Percentiles rank a stretch among this genome's conserved stretches.
phyloP scores from a whole-genome alignment of 2,113 vertebrate species.

The Chlamydotis undulata region DNA sequence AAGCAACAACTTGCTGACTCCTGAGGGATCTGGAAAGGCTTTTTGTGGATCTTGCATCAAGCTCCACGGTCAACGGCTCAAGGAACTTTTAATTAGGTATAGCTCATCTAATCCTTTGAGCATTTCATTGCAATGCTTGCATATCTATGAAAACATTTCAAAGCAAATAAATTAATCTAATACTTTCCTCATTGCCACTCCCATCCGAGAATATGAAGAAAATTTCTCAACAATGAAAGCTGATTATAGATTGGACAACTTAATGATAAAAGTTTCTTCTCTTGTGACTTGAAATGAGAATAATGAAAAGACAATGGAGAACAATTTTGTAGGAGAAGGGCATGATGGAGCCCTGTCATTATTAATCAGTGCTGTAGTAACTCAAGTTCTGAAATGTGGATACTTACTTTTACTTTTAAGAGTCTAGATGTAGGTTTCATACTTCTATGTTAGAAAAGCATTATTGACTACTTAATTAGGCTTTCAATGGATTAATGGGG shows the following conservation, averaged over 20 bases:
- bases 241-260: not conserved
- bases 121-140: not conserved
- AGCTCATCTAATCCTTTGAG: not conserved
- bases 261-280: not conserved
- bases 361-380: not conserved
- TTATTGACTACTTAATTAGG: not conserved
- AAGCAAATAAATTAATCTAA: not conserved
- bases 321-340: not conserved
- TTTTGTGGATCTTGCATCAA: not conserved
- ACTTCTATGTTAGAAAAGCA: not conserved
- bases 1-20: fast-evolving
- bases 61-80: not conserved
- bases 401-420: not conserved
- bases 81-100: not conserved
- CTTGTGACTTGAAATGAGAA: not conserved
- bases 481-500: not conserved
- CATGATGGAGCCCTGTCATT: not conserved
- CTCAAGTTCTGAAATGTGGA: not conserved
- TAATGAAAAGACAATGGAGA: not conserved
- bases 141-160: not conserved
- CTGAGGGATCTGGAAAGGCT: not conserved
- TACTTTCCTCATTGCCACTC: not conserved
- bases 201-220: not conserved
- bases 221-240: not conserved
- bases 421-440: not conserved